Percentiles rank a stretch among this genome's conserved stretches.
phyloP scores from a whole-genome alignment of 2,888 invertebrate species.

The Limnephilus auricula region DNA sequence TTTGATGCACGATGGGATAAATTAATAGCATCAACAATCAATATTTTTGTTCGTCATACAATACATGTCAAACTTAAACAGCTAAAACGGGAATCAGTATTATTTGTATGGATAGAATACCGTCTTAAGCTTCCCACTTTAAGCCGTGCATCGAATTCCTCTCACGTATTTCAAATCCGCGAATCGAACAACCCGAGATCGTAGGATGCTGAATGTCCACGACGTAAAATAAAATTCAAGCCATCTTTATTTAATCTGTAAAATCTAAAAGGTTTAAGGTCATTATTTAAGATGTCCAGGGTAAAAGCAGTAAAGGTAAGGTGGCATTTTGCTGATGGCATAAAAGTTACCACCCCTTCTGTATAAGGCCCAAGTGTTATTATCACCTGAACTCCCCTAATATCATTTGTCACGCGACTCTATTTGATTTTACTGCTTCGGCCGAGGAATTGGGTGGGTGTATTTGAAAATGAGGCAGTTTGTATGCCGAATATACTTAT shows the following conservation, averaged over 20 bases:
- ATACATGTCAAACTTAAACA: neutral
- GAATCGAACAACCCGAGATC: neutral
- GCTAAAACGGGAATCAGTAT: neutral
- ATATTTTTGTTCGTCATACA: neutral
- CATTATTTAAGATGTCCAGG: constrained; percentile 13
- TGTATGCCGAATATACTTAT: constrained; percentile 60
- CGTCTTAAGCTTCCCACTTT: neutral
- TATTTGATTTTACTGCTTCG: constrained; percentile 63
- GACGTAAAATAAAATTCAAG: constrained; percentile 31
- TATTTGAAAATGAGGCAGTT: constrained; percentile 61
- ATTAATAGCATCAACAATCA: neutral
- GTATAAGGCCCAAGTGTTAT: constrained; percentile 26
- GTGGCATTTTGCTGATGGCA: neutral
- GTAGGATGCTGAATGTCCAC: neutral
- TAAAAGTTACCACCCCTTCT: constrained; percentile 24
- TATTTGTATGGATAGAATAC: neutral
- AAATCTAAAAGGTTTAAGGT: constrained; percentile 25
- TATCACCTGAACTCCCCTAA: constrained; percentile 51
- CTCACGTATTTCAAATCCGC: constrained; percentile 34
- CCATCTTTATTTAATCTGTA: constrained; percentile 19
- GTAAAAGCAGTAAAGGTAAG: neutral
- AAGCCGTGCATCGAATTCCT: neutral
- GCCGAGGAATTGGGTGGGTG: constrained; percentile 53
- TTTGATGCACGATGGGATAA: neutral
- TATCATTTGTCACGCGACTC: constrained; percentile 62